These are phyloP conservation scores for Drosophila mimica DNA, from an alignment of 2,888 invertebrate genomes.

Conservation along the genomic window DNA sequence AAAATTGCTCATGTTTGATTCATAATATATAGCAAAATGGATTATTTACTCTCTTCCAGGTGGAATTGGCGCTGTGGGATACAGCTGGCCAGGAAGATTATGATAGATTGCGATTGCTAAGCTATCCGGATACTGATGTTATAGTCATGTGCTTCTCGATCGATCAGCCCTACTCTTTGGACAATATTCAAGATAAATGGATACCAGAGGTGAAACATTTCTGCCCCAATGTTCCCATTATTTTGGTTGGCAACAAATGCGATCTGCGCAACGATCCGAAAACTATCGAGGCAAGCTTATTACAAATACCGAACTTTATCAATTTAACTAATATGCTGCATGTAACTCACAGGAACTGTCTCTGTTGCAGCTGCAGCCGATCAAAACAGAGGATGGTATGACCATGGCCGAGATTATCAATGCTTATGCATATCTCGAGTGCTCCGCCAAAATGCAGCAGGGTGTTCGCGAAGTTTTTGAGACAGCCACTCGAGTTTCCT, in stretches of 20 bases:
- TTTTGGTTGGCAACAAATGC: slow-evolving; percentile 99
- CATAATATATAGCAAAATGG: slow-evolving; percentile 2
- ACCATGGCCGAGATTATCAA: slow-evolving; percentile 99
- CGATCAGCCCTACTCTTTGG: slow-evolving; percentile 98
- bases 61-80: slow-evolving; percentile 97
- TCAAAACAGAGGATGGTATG: slow-evolving; percentile 97
- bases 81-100: slow-evolving; percentile 99
- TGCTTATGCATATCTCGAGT: slow-evolving; percentile 98
- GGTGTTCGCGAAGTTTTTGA: slow-evolving; percentile 99
- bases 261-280: slow-evolving; percentile 96
- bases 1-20: slow-evolving; percentile 38
- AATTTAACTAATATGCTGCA: not conserved
- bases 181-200: slow-evolving; percentile 99
- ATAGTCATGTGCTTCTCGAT: slow-evolving; percentile 99
- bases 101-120: slow-evolving; percentile 96
- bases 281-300: slow-evolving; percentile 88
- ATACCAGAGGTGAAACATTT: slow-evolving; percentile 99
- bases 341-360: slow-evolving; percentile 89
- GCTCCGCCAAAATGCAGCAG: slow-evolving; percentile 99
- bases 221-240: slow-evolving; percentile 99
- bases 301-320: too few relatives aligned
- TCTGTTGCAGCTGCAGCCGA: slow-evolving; percentile 99
- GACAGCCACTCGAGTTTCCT: slow-evolving; percentile 98
- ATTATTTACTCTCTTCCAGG: slow-evolving; percentile 83
- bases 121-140: slow-evolving; percentile 99